Percentiles rank a stretch among this genome's conserved stretches.
These are phyloP conservation scores for Parotocinclus haroldoi DNA, from an alignment of 2,797 vertebrate genomes.

Conservation along the genomic window DNA sequence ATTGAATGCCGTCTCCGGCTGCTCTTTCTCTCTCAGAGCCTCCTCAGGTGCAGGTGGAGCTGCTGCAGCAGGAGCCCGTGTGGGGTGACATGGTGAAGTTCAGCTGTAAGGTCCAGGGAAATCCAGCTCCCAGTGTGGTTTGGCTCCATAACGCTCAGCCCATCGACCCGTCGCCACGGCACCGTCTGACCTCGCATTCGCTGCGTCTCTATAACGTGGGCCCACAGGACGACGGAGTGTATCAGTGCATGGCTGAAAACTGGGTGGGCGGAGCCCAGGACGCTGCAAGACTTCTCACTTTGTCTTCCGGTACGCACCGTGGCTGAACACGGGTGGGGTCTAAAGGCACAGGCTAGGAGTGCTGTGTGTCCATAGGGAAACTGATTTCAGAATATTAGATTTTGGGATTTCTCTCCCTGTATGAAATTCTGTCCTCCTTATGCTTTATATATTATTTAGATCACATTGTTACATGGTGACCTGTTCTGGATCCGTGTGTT, in stretches of 20 bases:
- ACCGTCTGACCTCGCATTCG: slow-evolving; percentile 70
- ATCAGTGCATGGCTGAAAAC: slow-evolving; percentile 97
- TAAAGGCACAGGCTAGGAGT: no score
- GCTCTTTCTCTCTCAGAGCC: slow-evolving; percentile 74
- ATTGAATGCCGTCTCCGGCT: no score
- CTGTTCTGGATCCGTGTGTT: no score
- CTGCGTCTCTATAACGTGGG: slow-evolving; percentile 81
- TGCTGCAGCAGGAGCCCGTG: slow-evolving; percentile 81
- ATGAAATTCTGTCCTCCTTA: no score
- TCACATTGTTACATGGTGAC: no score
- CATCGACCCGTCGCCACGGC: slow-evolving; percentile 74
- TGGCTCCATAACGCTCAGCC: slow-evolving; percentile 89
- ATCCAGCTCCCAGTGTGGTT: slow-evolving; percentile 82
- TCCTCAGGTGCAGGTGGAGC: slow-evolving; percentile 87
- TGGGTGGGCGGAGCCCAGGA: slow-evolving; percentile 90
- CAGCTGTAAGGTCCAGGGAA: slow-evolving; percentile 84
- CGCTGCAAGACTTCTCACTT: slow-evolving; percentile 80
- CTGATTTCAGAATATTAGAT: no score
- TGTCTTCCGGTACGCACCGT: slow-evolving; percentile 71
- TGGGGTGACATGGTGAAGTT: slow-evolving; percentile 87
- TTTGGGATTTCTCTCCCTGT: no score
- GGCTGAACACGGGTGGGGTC: no score
- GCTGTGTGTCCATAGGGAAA: no score
- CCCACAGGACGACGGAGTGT: slow-evolving; percentile 87
- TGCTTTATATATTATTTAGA: background rate